phyloP scores from a whole-genome alignment of 1,140 invertebrate genomes.

The Achroia grisella region DNA sequence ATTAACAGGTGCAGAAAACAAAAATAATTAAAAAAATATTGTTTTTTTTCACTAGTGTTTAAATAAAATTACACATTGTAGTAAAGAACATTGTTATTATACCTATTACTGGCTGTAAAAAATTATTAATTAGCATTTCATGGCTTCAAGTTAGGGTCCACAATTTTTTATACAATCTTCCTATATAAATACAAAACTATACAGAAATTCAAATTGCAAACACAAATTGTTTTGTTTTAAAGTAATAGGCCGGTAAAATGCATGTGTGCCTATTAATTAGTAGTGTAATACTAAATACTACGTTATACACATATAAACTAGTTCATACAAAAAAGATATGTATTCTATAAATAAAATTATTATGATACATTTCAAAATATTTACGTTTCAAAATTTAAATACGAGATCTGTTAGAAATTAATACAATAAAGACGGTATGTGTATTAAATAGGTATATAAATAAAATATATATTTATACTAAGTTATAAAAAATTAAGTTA shows the following conservation, averaged over 20 bases:
- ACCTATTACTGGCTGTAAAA: no score
- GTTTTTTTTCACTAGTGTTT: constrained; percentile 11
- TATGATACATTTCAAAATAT: constrained; percentile 22
- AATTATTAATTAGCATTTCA: no score
- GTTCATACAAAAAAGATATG: constrained; percentile 23
- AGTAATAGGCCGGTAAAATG: not conserved
- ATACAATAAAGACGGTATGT: not conserved
- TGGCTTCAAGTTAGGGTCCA: no score
- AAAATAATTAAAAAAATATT: constrained; percentile 25
- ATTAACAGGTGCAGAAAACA: constrained; percentile 40
- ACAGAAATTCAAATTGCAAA: not conserved
- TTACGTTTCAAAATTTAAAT: constrained; percentile 16
- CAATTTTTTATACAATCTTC: no score
- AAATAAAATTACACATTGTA: constrained; percentile 6
- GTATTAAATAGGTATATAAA: no score
- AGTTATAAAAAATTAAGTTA: constrained; percentile 1
- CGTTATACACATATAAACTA: constrained; percentile 9
- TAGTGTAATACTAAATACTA: constrained; percentile 4
- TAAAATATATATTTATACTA: not conserved
- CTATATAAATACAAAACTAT: no score
- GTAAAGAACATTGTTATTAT: no score
- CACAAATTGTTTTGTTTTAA: not conserved
- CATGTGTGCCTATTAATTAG: not conserved
- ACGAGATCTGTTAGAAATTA: constrained; percentile 28
- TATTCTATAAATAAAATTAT: constrained; percentile 23